Evolutionary conservation across 1,140 invertebrate genomes (phyloP), one percentile per base, ranked within the genome.

Genomic region (Teleopsis dalmanni): DNA sequence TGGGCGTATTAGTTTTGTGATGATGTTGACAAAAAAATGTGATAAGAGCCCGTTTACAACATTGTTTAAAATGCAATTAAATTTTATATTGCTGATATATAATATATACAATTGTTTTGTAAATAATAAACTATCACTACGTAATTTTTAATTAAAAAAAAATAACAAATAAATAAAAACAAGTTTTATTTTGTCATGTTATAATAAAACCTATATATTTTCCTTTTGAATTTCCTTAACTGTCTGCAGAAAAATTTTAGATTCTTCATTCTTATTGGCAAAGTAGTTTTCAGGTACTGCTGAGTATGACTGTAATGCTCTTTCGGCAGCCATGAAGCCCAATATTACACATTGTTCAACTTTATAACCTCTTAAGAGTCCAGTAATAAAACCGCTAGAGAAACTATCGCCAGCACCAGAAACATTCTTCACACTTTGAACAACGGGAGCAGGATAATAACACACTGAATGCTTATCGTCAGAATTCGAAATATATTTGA

Each of bases 381-480:
- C 77, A 31, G 73, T 61, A 37, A 82, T 76, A 50, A 80, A 76
- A 7, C 80, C 80, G 52, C 76, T 76, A 14, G 78, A 73, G 55
- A 81, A 79, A 64, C 79, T 81, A 54, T 83, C 81, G 16, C 81
- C 81, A 13, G 81, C 80, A 7, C 81, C 81, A 16, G 79, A 82
- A 3, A 81, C 80, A 70, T 78, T 83, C 25, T 75, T 68, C 16
- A 82, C 60, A 46, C 72, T 62, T 14, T 61, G 35, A 16, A 77
- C 52, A 42, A 55, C 47, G 26, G 73, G 51, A 3, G 70, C 65
- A 22, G 70, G 60, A 65, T 79, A 82, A 48, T 75, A 70, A 27
- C 72, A 56, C 0, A 43, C 60, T 23, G 16, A 21, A 22, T 34
- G n/a, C 22, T 16, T 48, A 25, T 60, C 54, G 25, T 38, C 10